Percentiles rank a stretch among this genome's conserved stretches.
Evolutionary conservation across 2,113 vertebrate species (phyloP).

Genomic region (Fulmarus glacialis): DNA sequence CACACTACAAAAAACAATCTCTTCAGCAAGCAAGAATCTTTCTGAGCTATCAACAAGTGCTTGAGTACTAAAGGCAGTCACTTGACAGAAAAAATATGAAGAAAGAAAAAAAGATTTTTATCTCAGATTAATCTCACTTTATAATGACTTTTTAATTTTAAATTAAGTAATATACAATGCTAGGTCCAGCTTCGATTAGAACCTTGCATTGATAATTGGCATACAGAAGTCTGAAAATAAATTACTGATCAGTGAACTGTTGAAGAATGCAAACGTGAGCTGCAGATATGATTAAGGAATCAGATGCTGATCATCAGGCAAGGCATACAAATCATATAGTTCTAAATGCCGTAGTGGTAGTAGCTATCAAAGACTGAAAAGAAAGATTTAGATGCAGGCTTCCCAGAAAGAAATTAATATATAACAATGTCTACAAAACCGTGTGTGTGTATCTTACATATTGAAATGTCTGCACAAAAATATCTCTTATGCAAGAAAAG

Average conservation of each 20-base stretch:
- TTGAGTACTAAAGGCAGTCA: background rate
- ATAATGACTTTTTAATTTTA: slow-evolving; percentile 73
- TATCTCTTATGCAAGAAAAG: background rate
- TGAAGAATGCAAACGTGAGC: slow-evolving; percentile 79
- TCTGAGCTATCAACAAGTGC: slow-evolving; percentile 27
- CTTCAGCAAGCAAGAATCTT: slow-evolving; percentile 26
- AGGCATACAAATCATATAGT: background rate
- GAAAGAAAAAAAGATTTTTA: slow-evolving; percentile 28
- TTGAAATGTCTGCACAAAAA: background rate
- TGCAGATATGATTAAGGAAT: slow-evolving; percentile 73
- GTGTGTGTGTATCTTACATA: background rate
- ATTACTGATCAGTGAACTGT: slow-evolving; percentile 86
- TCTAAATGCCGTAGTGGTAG: background rate
- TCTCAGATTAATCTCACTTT: slow-evolving; percentile 67
- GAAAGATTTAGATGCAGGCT: background rate
- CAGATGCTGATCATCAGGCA: slow-evolving; percentile 33
- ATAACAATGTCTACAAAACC: background rate
- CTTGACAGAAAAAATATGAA: background rate
- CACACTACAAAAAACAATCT: background rate
- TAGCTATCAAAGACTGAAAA: background rate
- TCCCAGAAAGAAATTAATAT: background rate
- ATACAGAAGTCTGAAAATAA: slow-evolving; percentile 83
- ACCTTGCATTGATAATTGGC: slow-evolving; percentile 84
- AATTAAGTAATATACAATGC: slow-evolving; percentile 58
- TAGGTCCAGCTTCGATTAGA: slow-evolving; percentile 77